phyloP scores from a whole-genome alignment of 2,113 vertebrate genomes.

The Dicerorhinus sumatrensis region DNA sequence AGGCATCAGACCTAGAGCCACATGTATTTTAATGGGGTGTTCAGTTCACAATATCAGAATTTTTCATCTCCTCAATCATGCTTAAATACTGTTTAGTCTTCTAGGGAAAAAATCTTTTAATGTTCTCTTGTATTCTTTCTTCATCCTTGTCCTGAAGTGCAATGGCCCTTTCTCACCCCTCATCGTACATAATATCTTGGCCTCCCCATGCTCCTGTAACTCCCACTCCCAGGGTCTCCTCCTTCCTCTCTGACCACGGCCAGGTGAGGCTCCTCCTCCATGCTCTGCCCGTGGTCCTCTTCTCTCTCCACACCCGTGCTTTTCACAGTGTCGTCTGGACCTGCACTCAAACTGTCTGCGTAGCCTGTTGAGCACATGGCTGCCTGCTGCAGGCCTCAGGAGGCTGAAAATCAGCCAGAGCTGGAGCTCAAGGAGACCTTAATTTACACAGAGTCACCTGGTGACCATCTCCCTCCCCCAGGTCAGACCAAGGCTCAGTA shows the following conservation, averaged over 20 bases:
- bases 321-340: not conserved
- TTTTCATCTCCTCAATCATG: not conserved
- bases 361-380: not conserved
- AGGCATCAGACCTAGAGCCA: not conserved
- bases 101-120: rapidly evolving
- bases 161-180: not conserved
- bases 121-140: not conserved
- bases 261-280: not conserved
- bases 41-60: not conserved
- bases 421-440: not conserved
- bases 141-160: not conserved
- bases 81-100: not conserved
- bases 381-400: not conserved
- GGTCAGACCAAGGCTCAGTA: not conserved
- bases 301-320: not conserved
- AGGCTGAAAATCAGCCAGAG: not conserved
- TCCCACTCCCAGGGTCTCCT: not conserved
- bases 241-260: not conserved
- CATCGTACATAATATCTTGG: not conserved
- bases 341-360: not conserved
- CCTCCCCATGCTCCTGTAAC: not conserved
- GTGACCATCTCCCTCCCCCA: not conserved
- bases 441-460: not conserved
- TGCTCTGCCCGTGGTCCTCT: not conserved
- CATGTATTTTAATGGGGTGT: not conserved